phyloP scores from a whole-genome alignment of 37 sponge, comb jelly and placozoan species.

The Cladorhizidae sp. region DNA sequence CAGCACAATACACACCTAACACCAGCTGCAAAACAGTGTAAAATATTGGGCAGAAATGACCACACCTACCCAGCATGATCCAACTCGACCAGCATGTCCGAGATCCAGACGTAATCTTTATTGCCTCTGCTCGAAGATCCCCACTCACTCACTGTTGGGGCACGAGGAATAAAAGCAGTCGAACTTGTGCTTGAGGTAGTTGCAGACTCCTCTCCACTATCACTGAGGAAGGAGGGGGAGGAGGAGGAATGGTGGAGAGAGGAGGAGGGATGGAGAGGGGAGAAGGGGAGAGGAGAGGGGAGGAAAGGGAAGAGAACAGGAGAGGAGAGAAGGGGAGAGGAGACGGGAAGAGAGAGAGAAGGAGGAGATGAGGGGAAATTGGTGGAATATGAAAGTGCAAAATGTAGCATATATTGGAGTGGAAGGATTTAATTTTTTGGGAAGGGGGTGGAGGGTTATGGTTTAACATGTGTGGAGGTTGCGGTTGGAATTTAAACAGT shows the following conservation, averaged over 20 bases:
- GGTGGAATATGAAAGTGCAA: too few species aligned
- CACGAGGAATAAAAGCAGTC: conserved; percentile 20
- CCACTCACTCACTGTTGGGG: conserved; percentile 24
- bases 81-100: conserved; percentile 10
- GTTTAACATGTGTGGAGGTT: too few species aligned
- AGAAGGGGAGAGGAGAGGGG: conserved; percentile 13
- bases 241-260: too few species aligned
- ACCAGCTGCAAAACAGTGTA: too few species aligned
- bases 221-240: background rate
- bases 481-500: too few species aligned
- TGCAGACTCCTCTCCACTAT: background rate
- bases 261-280: too few species aligned
- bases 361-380: background rate
- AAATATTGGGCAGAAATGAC: background rate
- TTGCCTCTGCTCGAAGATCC: background rate
- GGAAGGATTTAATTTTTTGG: too few species aligned
- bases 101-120: background rate
- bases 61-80: conserved; percentile 23
- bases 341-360: conserved; percentile 12
- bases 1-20: too few species aligned
- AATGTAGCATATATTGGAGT: too few species aligned
- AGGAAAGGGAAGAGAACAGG: background rate
- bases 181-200: background rate
- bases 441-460: too few species aligned
- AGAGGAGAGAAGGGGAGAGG: background rate